Conservation (phyloP, 2,113 vertebrate genomes). For the Emydocephalus ijimae region DNA sequence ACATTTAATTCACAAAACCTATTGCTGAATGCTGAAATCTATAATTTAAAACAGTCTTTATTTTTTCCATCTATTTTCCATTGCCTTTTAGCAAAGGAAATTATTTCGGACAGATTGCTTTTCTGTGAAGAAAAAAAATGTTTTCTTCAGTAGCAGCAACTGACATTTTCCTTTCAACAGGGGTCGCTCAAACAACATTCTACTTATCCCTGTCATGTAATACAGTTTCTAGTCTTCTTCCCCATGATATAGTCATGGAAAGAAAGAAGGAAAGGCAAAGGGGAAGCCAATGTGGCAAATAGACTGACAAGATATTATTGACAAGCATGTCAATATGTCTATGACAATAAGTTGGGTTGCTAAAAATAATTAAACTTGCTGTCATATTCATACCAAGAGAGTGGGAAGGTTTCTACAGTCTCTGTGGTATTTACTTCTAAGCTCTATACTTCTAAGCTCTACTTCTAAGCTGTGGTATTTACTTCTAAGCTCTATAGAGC, state of each 20-base stretch:
- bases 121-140: slow-evolving; percentile 29
- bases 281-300: neutral
- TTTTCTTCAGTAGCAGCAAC: neutral
- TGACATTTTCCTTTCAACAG: slow-evolving; percentile 42
- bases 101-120: slow-evolving; percentile 8
- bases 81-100: neutral
- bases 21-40: neutral
- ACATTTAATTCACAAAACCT: neutral
- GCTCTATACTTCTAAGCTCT: too few relatives aligned
- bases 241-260: neutral
- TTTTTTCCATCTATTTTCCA: neutral
- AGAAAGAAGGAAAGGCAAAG: neutral
- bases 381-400: neutral
- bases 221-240: neutral
- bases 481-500: too few relatives aligned
- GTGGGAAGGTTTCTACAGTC: neutral
- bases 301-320: neutral
- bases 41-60: neutral
- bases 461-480: neutral
- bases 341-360: neutral
- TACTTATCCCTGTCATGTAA: neutral
- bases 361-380: neutral
- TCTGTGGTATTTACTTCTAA: neutral
- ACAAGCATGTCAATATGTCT: neutral
- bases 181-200: slow-evolving; percentile 41